phyloP scores from a whole-genome alignment of 2,113 vertebrate genomes.

The Lethenteron reissneri region DNA sequence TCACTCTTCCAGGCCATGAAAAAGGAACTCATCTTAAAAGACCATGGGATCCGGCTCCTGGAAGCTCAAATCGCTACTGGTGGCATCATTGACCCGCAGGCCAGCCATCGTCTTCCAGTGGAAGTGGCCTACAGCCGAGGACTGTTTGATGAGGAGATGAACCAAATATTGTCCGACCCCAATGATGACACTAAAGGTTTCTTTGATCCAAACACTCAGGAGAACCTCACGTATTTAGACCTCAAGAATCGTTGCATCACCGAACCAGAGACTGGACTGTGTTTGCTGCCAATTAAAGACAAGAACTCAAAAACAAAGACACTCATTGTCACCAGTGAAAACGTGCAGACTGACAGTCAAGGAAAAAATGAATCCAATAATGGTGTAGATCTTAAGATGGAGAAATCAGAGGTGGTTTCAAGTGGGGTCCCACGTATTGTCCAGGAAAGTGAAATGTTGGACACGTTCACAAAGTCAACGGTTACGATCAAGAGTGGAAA shows the following conservation, averaged over 20 bases:
- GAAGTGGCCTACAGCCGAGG: constrained; percentile 22
- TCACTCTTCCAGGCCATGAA: constrained; percentile 40
- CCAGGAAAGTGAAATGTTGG: not conserved
- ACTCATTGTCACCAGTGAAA: too few relatives aligned
- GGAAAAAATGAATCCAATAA: not conserved
- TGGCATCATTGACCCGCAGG: constrained; percentile 21
- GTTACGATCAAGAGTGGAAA: not conserved
- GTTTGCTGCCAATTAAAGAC: constrained; percentile 23
- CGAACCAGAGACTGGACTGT: constrained; percentile 22
- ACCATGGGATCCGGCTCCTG: constrained; percentile 26
- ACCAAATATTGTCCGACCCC: constrained; percentile 15
- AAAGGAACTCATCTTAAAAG: constrained; percentile 22
- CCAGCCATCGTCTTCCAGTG: constrained; percentile 21
- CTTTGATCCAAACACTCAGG: constrained; percentile 29
- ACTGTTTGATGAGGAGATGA: constrained; percentile 24
- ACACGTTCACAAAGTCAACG: not conserved
- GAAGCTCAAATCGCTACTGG: constrained; percentile 34
- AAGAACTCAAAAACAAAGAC: constrained; percentile 11
- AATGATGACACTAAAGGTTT: constrained; percentile 30
- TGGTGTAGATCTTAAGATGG: too few relatives aligned
- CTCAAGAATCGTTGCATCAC: constrained; percentile 26
- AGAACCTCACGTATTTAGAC: constrained; percentile 32
- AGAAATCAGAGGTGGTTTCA: too few relatives aligned
- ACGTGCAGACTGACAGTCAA: not conserved
- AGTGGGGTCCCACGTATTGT: too few relatives aligned